phyloP scores from a whole-genome alignment of 2,888 invertebrate species.

The Sympetrum striolatum region DNA sequence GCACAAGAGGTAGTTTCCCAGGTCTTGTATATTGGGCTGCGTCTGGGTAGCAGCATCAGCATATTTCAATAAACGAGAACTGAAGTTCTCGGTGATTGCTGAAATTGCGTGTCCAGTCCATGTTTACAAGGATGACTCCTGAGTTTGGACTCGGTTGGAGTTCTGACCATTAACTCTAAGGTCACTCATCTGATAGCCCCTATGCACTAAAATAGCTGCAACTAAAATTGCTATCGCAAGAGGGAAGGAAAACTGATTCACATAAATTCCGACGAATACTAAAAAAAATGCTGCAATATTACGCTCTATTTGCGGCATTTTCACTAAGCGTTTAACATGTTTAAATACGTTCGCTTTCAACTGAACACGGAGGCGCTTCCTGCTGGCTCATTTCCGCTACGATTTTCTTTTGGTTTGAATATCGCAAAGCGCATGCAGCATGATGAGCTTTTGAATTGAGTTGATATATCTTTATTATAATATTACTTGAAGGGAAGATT shows the following conservation, averaged over 20 bases:
- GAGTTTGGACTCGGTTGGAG: background rate
- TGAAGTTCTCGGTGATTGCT: slow-evolving; percentile 51
- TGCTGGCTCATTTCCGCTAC: slow-evolving; percentile 23
- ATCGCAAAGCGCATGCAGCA: background rate
- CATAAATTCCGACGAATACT: background rate
- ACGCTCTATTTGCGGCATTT: slow-evolving; percentile 11
- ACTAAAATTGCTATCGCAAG: slow-evolving; percentile 21
- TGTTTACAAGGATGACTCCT: background rate
- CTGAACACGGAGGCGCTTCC: slow-evolving; percentile 40
- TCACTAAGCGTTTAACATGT: slow-evolving; percentile 27
- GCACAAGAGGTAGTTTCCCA: slow-evolving; percentile 62
- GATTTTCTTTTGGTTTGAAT: background rate
- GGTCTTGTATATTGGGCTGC: slow-evolving; percentile 58
- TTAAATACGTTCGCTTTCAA: slow-evolving; percentile 28
- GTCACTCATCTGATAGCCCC: slow-evolving; percentile 26
- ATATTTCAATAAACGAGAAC: slow-evolving; percentile 62
- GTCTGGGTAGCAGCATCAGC: slow-evolving; percentile 50
- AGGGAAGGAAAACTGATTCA: slow-evolving; percentile 7
- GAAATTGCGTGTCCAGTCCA: background rate
- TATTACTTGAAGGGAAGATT: background rate
- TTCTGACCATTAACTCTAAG: background rate
- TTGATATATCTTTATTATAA: background rate
- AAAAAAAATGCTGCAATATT: background rate
- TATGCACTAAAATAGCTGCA: slow-evolving; percentile 3
- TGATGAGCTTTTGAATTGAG: background rate